Evolutionary conservation across 2,797 vertebrate genomes (phyloP), one percentile per base, ranked within the genome.

Genomic region (Kryptopterus vitreolus): DNA sequence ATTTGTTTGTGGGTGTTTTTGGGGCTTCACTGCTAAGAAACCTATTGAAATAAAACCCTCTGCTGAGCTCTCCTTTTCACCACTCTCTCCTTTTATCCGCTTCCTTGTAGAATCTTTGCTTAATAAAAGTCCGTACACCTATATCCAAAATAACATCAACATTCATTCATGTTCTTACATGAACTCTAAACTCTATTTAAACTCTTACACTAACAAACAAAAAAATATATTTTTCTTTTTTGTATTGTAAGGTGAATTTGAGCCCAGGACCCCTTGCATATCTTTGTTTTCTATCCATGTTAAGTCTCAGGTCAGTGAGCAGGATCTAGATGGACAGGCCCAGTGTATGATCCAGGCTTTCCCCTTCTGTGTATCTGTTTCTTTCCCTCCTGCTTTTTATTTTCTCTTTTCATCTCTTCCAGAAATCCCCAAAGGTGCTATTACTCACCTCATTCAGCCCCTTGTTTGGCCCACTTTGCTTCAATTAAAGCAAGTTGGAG

Each of bases 401-500:
- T 80, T 43, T 73, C 33, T 82, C 52, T 62, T 38, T 70, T 58
- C 61, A 43, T 77, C 26, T 81, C 58, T 68, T 84, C 79, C 26
- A 74, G 43, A 76, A 71, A 80, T 86, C 70, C 83, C 84, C 87
- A 84, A 78, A 80, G 33, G 83, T 33, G 61, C 80, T 77, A 79
- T 89, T 87, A 89, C 84, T 86, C 83, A 82, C 83, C 87, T 91
- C 90, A 88, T 86, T 91, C 90, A 90, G 84, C 76, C 85, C 83
- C 90, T 89, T 90, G 87, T 93, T 91, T 89, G 88, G 78, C 85
- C 89, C 90, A 87, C 90, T 85, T 86, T 90, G 81, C 71, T 48
- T 86, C 90, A 91, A 87, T 94, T 92, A 91, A 93, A 90, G 84
- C 77, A 89, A 90, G 90, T 89, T 87, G 90, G 88, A 89, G 94